A percentile compares a stretch with the other conserved stretches of the same genome.
These are phyloP conservation scores for Perca schrenkii DNA, from an alignment of 2,113 vertebrate species.

Conservation along the genomic window DNA sequence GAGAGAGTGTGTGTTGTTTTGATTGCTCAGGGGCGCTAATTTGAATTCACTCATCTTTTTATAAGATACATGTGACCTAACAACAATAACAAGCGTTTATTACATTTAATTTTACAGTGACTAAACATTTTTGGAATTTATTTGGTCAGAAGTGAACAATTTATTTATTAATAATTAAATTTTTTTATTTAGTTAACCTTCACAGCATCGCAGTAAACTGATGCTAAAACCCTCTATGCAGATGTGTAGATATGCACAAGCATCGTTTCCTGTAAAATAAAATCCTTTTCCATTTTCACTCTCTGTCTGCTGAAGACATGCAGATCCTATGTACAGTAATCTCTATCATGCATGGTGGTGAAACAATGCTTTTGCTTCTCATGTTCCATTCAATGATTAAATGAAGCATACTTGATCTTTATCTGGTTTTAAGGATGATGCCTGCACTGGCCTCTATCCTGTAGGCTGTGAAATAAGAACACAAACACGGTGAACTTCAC, in stretches of 20 bases:
- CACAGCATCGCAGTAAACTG: background rate
- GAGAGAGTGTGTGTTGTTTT: constrained; percentile 8
- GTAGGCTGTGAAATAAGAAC: constrained; percentile 51
- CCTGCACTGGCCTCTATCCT: constrained; percentile 61
- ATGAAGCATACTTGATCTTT: constrained; percentile 77
- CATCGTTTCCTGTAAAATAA: constrained; percentile 3
- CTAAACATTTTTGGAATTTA: constrained; percentile 36
- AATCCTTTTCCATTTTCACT: constrained; percentile 16
- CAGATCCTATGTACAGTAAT: constrained; percentile 41
- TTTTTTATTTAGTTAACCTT: constrained; percentile 24
- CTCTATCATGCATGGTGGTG: constrained; percentile 50
- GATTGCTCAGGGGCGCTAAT: background rate
- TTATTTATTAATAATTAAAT: background rate
- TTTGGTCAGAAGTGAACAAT: constrained; percentile 39
- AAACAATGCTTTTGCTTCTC: constrained; percentile 67
- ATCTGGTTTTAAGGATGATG: constrained; percentile 74
- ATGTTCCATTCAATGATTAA: constrained; percentile 68
- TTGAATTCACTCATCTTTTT: constrained; percentile 62
- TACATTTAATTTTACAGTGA: constrained; percentile 47
- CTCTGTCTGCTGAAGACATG: constrained; percentile 25
- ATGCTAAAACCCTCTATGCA: constrained; percentile 23
- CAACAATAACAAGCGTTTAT: constrained; percentile 54
- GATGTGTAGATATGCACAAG: constrained; percentile 21
- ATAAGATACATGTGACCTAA: constrained; percentile 41
- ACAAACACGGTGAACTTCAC: constrained; percentile 38